Evolutionary conservation across 2,797 vertebrate genomes (phyloP).

Genomic region (Hapalemur alaotrensis): DNA sequence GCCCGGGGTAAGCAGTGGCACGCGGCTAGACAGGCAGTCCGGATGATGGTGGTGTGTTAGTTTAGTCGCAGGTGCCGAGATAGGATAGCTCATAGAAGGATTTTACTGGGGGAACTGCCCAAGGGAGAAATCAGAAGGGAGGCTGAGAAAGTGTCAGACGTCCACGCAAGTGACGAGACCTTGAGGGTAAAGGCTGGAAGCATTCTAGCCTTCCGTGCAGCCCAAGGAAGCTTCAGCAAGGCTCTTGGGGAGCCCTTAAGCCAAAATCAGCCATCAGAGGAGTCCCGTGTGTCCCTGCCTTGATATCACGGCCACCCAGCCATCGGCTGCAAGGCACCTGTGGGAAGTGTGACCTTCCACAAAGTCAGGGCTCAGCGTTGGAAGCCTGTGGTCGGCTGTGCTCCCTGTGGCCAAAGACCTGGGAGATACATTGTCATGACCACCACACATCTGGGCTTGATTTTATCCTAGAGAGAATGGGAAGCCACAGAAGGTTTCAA

Average conservation of each 20-base stretch:
- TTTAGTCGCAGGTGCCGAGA: background rate
- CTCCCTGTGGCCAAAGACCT: background rate
- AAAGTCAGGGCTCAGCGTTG: background rate
- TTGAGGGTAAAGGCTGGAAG: background rate
- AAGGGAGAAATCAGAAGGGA: background rate
- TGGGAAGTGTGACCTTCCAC: background rate
- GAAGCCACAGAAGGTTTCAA: constrained; percentile 3
- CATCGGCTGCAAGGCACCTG: background rate
- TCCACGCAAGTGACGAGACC: background rate
- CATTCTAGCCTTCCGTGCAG: background rate
- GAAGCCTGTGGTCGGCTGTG: background rate
- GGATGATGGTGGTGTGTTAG: background rate
- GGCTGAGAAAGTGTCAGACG: background rate
- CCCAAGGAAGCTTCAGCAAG: background rate
- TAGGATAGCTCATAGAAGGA: background rate
- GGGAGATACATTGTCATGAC: background rate
- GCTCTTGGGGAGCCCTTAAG: background rate
- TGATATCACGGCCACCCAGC: background rate
- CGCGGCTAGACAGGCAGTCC: background rate
- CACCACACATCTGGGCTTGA: background rate
- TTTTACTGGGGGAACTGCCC: background rate
- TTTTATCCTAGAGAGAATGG: background rate
- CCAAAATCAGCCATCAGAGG: background rate
- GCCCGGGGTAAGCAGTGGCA: background rate
- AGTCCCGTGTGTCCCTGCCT: fast-evolving